These are phyloP conservation scores for Bucorvus abyssinicus DNA, from an alignment of 2,797 vertebrate genomes.

Conservation along the genomic window DNA sequence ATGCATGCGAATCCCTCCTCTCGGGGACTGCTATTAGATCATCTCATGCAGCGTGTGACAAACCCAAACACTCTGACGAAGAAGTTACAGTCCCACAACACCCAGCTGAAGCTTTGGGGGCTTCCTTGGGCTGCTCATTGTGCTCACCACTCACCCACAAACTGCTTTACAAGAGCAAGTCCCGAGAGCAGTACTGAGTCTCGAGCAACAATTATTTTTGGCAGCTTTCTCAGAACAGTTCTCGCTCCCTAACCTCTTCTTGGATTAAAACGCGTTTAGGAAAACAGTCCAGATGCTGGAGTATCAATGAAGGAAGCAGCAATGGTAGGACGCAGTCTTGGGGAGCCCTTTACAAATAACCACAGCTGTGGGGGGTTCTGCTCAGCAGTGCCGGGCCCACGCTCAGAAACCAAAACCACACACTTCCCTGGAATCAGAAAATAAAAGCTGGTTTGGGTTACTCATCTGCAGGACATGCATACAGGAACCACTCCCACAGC, in stretches of 20 bases:
- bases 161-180: background rate
- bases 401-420: background rate
- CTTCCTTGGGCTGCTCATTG: background rate
- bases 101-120: background rate
- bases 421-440: background rate
- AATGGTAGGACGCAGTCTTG: background rate
- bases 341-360: background rate
- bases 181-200: rapidly evolving
- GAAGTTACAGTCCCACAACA: background rate
- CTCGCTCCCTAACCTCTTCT: background rate
- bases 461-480: background rate
- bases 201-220: slow-evolving; percentile 29
- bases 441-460: background rate
- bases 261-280: background rate
- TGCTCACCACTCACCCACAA: background rate
- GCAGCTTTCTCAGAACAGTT: slow-evolving; percentile 30
- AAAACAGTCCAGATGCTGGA: slow-evolving; percentile 3
- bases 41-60: background rate
- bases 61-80: background rate
- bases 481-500: background rate
- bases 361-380: background rate
- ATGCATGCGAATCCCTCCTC: background rate
- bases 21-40: background rate
- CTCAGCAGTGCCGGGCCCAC: background rate
- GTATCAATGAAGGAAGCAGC: background rate